These are phyloP conservation scores for Emmelina monodactyla DNA, from an alignment of 2,888 invertebrate genomes.

Conservation along the genomic window DNA sequence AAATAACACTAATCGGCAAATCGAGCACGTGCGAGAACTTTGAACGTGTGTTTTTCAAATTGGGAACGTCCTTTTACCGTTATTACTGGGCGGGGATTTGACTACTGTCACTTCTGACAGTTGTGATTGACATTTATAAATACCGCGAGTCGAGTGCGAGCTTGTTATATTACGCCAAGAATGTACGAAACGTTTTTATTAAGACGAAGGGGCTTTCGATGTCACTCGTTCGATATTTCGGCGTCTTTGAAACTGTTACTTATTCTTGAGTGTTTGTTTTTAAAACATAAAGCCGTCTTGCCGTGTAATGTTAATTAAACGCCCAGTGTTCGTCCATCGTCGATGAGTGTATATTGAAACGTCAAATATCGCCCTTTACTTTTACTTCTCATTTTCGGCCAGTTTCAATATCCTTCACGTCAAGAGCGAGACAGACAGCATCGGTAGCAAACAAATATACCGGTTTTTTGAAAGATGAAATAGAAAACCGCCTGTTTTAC, in stretches of 20 bases:
- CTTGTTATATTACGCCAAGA: slow-evolving; percentile 39
- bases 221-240: slow-evolving; percentile 25
- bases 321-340: slow-evolving; percentile 18
- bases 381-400: slow-evolving; percentile 58
- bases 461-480: slow-evolving; percentile 42
- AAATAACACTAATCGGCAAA: slow-evolving; percentile 63
- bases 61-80: slow-evolving; percentile 50
- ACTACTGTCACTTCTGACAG: slow-evolving; percentile 63
- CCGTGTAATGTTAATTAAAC: slow-evolving; percentile 4
- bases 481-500: slow-evolving; percentile 51
- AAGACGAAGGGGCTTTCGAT: slow-evolving; percentile 37
- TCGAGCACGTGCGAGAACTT: slow-evolving; percentile 55
- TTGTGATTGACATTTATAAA: slow-evolving; percentile 61
- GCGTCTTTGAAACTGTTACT: slow-evolving; percentile 11
- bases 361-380: slow-evolving; percentile 59
- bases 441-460: slow-evolving; percentile 27
- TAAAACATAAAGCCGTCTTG: slow-evolving; percentile 34
- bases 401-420: slow-evolving; percentile 55
- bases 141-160: slow-evolving; percentile 52
- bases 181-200: slow-evolving; percentile 42
- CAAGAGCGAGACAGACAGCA: slow-evolving; percentile 42
- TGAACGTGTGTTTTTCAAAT: slow-evolving; percentile 63
- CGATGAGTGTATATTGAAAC: slow-evolving; percentile 62
- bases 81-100: slow-evolving; percentile 55
- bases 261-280: slow-evolving; percentile 19